Conservation (phyloP, 2,113 vertebrate genomes). For the Solea solea region DNA sequence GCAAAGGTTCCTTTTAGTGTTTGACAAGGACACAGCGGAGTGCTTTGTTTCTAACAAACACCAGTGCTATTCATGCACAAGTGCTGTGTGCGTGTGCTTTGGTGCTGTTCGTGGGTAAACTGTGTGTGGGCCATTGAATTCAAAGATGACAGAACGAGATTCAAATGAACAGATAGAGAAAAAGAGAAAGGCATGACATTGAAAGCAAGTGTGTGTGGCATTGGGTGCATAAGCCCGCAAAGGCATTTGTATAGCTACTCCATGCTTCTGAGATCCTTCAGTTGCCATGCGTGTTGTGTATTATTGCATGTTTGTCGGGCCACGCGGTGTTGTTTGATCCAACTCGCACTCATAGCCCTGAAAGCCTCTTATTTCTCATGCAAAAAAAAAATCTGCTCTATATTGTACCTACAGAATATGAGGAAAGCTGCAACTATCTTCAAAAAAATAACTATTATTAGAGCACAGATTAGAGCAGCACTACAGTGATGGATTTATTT, state of each 20-base stretch:
- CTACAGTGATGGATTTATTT: slow-evolving; percentile 1
- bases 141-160: slow-evolving; percentile 2
- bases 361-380: slow-evolving; percentile 38
- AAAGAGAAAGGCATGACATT: slow-evolving; percentile 19
- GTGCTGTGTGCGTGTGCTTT: not conserved
- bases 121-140: not conserved
- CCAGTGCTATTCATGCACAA: slow-evolving; percentile 12
- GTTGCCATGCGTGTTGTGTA: slow-evolving; percentile 47
- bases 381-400: slow-evolving; percentile 33
- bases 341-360: slow-evolving; percentile 60
- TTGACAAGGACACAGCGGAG: slow-evolving; percentile 13
- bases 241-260: slow-evolving; percentile 62
- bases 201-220: slow-evolving; percentile 50
- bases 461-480: not conserved
- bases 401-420: slow-evolving; percentile 34
- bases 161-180: slow-evolving; percentile 20
- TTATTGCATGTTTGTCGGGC: slow-evolving; percentile 59
- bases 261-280: slow-evolving; percentile 25
- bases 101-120: not conserved
- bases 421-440: slow-evolving; percentile 14
- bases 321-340: slow-evolving; percentile 63
- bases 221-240: slow-evolving; percentile 34
- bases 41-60: slow-evolving; percentile 14
- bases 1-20: slow-evolving; percentile 22
- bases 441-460: slow-evolving; percentile 17